Conservation (phyloP, 2,113 vertebrate genomes). For the Lethenteron camtschaticum region DNA sequence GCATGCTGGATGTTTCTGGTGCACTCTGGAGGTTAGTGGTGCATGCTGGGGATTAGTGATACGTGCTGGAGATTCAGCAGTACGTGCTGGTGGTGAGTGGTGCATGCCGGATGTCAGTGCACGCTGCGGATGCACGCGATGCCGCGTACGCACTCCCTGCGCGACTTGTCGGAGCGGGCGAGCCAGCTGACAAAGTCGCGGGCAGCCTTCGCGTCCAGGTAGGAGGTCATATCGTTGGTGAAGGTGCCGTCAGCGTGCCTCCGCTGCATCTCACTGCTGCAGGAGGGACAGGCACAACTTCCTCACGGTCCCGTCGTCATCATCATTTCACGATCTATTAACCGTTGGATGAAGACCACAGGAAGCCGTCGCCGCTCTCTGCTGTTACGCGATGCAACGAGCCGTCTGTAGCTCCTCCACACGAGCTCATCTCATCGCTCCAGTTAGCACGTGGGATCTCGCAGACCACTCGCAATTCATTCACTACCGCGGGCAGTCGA, state of each 20-base stretch:
- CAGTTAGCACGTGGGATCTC: neutral
- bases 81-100: too few relatives aligned
- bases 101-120: too few relatives aligned
- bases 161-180: neutral
- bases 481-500: too few relatives aligned
- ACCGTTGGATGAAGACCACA: neutral
- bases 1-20: too few relatives aligned
- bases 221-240: neutral
- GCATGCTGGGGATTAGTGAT: too few relatives aligned
- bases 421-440: neutral
- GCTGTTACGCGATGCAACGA: neutral
- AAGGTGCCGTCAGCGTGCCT: neutral
- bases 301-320: neutral
- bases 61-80: too few relatives aligned
- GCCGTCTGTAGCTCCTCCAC: neutral
- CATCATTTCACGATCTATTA: neutral
- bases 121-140: too few relatives aligned
- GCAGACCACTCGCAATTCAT: too few relatives aligned
- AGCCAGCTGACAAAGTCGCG: constrained; percentile 4
- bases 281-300: neutral
- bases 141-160: too few relatives aligned
- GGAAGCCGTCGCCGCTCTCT: neutral
- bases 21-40: too few relatives aligned
- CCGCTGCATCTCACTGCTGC: neutral
- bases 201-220: constrained; percentile 3